These are phyloP conservation scores for Scopus umbretta DNA, from an alignment of 2,113 vertebrate genomes.

Conservation along the genomic window DNA sequence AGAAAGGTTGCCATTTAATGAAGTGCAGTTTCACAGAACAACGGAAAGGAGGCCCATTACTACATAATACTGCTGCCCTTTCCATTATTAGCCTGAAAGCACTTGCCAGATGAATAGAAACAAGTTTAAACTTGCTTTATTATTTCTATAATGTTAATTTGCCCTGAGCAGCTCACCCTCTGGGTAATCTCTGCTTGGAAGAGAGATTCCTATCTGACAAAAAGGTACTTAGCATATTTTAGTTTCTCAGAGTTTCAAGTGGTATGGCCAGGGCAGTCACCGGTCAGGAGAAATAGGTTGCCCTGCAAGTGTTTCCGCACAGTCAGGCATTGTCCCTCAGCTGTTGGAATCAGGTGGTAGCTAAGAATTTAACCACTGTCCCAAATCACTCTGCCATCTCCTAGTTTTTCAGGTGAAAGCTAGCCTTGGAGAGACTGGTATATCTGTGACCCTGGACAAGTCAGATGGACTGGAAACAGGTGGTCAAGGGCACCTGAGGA, in stretches of 20 bases:
- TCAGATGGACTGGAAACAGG: neutral
- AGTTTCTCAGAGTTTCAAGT: neutral
- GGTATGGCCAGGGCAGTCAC: neutral
- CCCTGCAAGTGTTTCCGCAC: neutral
- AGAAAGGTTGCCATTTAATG: conserved; percentile 53
- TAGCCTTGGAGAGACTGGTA: neutral
- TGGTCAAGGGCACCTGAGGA: neutral
- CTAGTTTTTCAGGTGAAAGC: neutral
- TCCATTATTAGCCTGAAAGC: conserved; percentile 45
- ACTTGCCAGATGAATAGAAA: conserved; percentile 17
- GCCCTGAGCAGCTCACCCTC: neutral
- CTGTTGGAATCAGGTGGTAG: neutral
- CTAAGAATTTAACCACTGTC: neutral
- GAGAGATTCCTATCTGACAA: neutral
- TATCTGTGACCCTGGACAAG: neutral
- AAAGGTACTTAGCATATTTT: neutral
- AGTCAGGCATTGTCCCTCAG: neutral
- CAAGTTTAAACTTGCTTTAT: conserved; percentile 24
- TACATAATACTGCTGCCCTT: conserved; percentile 7
- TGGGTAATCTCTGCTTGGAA: neutral
- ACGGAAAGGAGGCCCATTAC: conserved; percentile 5
- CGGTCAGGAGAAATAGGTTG: neutral
- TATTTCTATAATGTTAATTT: conserved; percentile 25
- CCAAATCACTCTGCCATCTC: neutral
- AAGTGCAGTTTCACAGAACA: conserved; percentile 46